Evolutionary conservation across 2,888 invertebrate species (phyloP).

Genomic region (Drosophila mimica): DNA sequence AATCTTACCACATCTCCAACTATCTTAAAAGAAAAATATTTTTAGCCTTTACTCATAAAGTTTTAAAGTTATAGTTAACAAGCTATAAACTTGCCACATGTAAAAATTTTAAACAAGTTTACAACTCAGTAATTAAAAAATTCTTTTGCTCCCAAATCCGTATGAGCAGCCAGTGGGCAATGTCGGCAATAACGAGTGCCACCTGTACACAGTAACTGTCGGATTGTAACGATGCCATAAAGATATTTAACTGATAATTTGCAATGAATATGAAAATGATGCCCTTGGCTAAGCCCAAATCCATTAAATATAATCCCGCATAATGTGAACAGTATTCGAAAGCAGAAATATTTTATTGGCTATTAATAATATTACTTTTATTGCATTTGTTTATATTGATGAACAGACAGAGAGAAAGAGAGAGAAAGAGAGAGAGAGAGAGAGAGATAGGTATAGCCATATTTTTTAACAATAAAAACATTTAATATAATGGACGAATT

Average conservation of each 20-base stretch:
- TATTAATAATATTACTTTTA: constrained; percentile 39
- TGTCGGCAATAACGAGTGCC: constrained; percentile 1
- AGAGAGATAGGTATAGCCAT: constrained; percentile 10
- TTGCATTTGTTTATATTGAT: constrained; percentile 15
- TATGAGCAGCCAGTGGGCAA: background rate
- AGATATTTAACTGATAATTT: constrained; percentile 67
- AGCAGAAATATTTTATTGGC: constrained; percentile 44
- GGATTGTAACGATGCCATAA: constrained; percentile 49
- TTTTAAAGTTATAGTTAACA: background rate
- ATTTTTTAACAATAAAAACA: constrained; percentile 12
- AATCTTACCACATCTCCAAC: background rate
- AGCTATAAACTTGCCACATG: background rate
- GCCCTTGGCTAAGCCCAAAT: constrained; percentile 20
- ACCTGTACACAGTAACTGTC: constrained; percentile 22
- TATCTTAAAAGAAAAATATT: background rate
- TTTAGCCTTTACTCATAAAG: background rate
- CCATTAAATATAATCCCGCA: constrained; percentile 39
- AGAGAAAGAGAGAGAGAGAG: background rate
- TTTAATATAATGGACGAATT: constrained; percentile 21
- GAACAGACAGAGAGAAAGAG: background rate
- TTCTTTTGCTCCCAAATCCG: background rate
- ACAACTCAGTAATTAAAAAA: background rate
- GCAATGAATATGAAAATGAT: constrained; percentile 69
- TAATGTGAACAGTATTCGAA: constrained; percentile 28
- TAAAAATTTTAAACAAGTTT: background rate